These are phyloP conservation scores for Ondatra zibethicus DNA, from an alignment of 2,113 vertebrate genomes.

Conservation along the genomic window DNA sequence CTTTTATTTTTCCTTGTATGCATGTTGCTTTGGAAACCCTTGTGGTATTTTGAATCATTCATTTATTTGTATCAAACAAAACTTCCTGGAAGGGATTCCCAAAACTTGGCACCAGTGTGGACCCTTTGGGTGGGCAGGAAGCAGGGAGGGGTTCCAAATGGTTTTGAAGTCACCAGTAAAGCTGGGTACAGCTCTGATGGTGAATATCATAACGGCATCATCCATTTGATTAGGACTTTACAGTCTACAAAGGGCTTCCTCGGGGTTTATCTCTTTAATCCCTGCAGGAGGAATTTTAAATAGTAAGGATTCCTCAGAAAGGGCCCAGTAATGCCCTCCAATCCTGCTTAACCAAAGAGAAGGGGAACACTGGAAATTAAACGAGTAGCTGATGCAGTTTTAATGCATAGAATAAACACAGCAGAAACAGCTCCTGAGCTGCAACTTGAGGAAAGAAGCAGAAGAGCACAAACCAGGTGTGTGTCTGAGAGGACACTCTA, in stretches of 20 bases:
- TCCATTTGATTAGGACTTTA: slow-evolving; percentile 67
- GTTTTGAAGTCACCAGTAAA: slow-evolving; percentile 18
- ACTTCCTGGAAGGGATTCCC: background rate
- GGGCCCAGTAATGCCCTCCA: slow-evolving; percentile 53
- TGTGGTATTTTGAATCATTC: slow-evolving; percentile 20
- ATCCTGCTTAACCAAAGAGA: slow-evolving; percentile 71
- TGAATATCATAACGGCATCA: slow-evolving; percentile 20
- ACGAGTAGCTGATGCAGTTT: slow-evolving; percentile 65
- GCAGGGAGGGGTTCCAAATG: background rate
- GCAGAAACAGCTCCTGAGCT: slow-evolving; percentile 62
- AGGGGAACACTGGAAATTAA: slow-evolving; percentile 65
- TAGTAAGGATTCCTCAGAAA: slow-evolving; percentile 72
- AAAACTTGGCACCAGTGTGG: background rate
- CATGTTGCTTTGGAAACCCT: slow-evolving; percentile 33
- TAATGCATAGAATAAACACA: slow-evolving; percentile 69
- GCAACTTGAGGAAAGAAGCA: slow-evolving; percentile 28
- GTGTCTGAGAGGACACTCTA: background rate
- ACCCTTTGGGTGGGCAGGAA: background rate
- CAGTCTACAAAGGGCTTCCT: slow-evolving; percentile 73
- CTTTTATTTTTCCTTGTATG: background rate
- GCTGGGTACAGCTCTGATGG: background rate
- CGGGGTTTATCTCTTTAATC: slow-evolving; percentile 75
- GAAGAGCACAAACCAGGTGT: background rate
- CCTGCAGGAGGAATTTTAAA: slow-evolving; percentile 75
- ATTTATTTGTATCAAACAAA: slow-evolving; percentile 45